phyloP scores from a whole-genome alignment of 2,113 vertebrate species.

The Spea bombifrons region DNA sequence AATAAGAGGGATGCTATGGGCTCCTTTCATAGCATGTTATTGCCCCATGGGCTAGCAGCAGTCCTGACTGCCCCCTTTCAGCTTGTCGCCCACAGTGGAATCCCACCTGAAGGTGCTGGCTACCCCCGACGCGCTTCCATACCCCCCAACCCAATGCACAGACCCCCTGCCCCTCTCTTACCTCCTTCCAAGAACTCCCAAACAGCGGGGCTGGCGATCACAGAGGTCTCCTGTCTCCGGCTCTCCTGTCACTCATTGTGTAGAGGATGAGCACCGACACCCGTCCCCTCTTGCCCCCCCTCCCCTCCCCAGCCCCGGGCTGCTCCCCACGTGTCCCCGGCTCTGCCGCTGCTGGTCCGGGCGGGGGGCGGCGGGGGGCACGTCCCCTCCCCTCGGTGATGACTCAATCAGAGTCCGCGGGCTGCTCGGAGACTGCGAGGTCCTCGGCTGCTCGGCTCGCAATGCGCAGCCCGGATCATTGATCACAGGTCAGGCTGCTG shows the following conservation, averaged over 20 bases:
- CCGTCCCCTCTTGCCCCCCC: neutral
- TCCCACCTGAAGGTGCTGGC: neutral
- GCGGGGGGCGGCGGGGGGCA: neutral
- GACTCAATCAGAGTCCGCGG: conserved; percentile 22
- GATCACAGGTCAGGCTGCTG: conserved; percentile 45
- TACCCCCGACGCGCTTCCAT: neutral
- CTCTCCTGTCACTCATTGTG: conserved; percentile 31
- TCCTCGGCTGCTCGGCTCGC: neutral
- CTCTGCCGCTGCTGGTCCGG: conserved; percentile 4
- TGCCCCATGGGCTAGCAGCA: too few relatives aligned
- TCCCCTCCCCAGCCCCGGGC: conserved; percentile 9
- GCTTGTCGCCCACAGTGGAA: neutral
- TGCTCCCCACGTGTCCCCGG: conserved; percentile 42
- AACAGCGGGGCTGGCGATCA: conserved; percentile 4
- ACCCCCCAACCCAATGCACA: neutral
- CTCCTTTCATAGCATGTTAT: neutral
- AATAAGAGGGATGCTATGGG: neutral
- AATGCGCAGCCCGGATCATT: conserved; percentile 33
- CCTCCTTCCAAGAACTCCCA: conserved; percentile 21
- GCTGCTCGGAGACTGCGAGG: neutral
- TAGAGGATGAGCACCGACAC: neutral
- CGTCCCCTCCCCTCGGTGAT: conserved; percentile 17
- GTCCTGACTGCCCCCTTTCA: too few relatives aligned
- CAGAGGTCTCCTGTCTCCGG: conserved; percentile 14
- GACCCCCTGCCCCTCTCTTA: conserved; percentile 12